Evolutionary conservation across 2,797 vertebrate species (phyloP).

Genomic region (Gymnoscopelus braueri): DNA sequence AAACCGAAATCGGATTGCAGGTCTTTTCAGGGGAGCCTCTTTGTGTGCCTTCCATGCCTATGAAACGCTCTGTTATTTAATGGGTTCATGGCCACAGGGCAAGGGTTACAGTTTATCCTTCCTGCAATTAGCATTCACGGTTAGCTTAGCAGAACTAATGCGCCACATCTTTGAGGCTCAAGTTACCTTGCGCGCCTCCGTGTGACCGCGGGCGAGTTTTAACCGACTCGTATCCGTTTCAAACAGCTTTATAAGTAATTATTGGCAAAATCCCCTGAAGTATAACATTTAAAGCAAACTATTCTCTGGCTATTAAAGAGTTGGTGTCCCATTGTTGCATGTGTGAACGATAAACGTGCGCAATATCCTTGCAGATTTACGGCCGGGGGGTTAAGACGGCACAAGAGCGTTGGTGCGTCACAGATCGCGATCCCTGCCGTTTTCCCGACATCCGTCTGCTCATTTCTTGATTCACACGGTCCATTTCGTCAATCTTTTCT

Average conservation of each 20-base stretch:
- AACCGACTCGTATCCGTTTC: constrained; percentile 77
- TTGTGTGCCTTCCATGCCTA: constrained; percentile 58
- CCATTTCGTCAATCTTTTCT: constrained; percentile 14
- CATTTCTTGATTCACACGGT: constrained; percentile 18
- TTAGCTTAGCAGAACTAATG: constrained; percentile 95
- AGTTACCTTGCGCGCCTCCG: constrained; percentile 80
- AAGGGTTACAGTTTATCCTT: constrained; percentile 84
- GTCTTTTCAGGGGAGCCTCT: constrained; percentile 61
- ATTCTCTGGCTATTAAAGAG: constrained; percentile 46
- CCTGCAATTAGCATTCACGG: constrained; percentile 93
- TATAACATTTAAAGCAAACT: constrained; percentile 49
- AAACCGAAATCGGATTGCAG: constrained; percentile 71
- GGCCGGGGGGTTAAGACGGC: neutral
- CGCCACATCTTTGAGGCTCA: constrained; percentile 89
- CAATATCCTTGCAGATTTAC: neutral
- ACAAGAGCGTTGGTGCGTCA: too few species aligned
- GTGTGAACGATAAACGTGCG: constrained; percentile 6
- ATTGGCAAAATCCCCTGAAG: constrained; percentile 61
- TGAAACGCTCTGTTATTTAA: constrained; percentile 73
- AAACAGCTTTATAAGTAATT: constrained; percentile 74
- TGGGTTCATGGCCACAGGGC: constrained; percentile 82
- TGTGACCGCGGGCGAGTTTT: constrained; percentile 71
- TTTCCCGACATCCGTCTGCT: neutral
- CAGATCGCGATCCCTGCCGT: neutral
- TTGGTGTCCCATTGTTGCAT: constrained; percentile 12